Evolutionary conservation across 2,888 invertebrate species (phyloP), one percentile per base, ranked within the genome.

Genomic region (Thecocarcelia acutangulata): DNA sequence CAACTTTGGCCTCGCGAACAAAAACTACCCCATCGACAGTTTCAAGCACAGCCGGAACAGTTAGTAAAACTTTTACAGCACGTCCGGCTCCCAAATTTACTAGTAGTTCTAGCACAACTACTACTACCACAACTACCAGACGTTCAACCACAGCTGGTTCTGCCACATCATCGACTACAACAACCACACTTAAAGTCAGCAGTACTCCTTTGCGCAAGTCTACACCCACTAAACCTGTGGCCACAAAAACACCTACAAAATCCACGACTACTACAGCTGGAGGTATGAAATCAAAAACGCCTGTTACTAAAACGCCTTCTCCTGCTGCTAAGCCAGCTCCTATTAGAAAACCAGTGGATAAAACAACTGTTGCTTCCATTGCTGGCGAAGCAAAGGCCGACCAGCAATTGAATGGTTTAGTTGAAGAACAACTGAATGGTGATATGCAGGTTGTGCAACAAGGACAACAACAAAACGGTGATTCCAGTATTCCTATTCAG

Each of bases 11-110:
- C 12, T 79, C 68, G 19, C 83, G 83, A 50, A 72, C 84, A 66
- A 85, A 84, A 77, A 75, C 84, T 58, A 83, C 86, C 46, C 82
- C 85, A 9, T 59, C 85, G 19, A 82, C 85, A 85, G 50, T 17
- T 63, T 63, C 77, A 37, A 84, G 84, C 66, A 84, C 86, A 74
- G 56, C 59, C 37, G 66, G 40, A 15, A 88, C 86, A 72, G 15
- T 59, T 68, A 33, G 15, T 8, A 89, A 88, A 84, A 86, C 86
- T 80, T 89, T 89, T 59, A 87, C 87, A 17, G 89, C 88, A 46
- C 88, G 88, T 44, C 88, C 89, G 64, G 89, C 89, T 56, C 89
- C 89, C 12, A 89, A 88, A 74, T 79, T 73, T 59, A 86, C 86
- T 50, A 86, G 83, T 40, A 83, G 64, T 40, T 61, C 72, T 13